Evolutionary conservation across 2,797 vertebrate genomes (phyloP).

Genomic region (Diplodus sargus): DNA sequence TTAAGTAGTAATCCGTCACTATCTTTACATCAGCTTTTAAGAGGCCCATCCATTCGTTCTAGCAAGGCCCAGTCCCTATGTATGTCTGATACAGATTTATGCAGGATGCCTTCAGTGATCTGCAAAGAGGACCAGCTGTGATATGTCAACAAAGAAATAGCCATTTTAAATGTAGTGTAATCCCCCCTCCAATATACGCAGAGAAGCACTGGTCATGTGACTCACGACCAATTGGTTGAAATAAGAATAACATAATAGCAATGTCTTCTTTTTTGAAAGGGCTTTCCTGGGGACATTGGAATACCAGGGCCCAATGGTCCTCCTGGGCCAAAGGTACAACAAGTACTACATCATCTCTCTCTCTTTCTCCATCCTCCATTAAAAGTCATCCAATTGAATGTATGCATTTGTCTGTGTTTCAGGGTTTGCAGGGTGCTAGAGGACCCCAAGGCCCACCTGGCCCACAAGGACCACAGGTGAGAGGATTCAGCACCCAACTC

Average conservation of each 20-base stretch:
- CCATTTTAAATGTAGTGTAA: neutral
- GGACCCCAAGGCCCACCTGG: slow-evolving; percentile 91
- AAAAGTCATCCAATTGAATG: neutral
- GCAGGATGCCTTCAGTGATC: slow-evolving; percentile 13
- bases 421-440: slow-evolving; percentile 90
- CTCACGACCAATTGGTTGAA: slow-evolving; percentile 18
- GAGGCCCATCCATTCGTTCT: neutral
- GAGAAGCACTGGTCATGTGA: slow-evolving; percentile 10
- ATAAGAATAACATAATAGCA: neutral
- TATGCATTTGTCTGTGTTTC: slow-evolving; percentile 54
- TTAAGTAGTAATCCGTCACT: slow-evolving; percentile 44
- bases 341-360: neutral
- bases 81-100: slow-evolving; percentile 28
- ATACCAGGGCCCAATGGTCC: slow-evolving; percentile 94
- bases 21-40: slow-evolving; percentile 28
- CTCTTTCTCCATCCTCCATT: neutral
- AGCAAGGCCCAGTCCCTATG: neutral
- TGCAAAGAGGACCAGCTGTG: slow-evolving; percentile 8
- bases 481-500: slow-evolving; percentile 15
- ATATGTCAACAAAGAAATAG: neutral
- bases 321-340: slow-evolving; percentile 92
- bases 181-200: slow-evolving; percentile 15
- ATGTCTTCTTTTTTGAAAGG: slow-evolving; percentile 82
- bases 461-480: slow-evolving; percentile 93
- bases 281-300: slow-evolving; percentile 98